Conservation (phyloP, 2,113 vertebrate species). For the Crotalus tigris region DNA sequence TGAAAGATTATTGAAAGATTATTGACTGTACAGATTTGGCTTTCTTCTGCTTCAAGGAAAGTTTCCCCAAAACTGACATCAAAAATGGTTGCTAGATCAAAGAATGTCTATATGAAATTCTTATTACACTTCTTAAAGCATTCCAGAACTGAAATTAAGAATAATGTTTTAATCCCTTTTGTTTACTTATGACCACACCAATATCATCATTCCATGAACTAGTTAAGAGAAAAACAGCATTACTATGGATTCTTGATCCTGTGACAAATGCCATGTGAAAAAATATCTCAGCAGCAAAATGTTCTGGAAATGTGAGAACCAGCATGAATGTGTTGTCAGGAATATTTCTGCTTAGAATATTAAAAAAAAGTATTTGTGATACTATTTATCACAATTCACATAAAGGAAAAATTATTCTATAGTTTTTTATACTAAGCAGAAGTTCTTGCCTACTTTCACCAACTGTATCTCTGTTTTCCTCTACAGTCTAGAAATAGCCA, state of each 20-base stretch:
- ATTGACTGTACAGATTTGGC: neutral
- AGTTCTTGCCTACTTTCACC: neutral
- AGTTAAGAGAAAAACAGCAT: neutral
- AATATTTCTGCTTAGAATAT: neutral
- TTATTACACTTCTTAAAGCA: neutral
- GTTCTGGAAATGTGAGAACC: conserved; percentile 6
- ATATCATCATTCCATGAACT: neutral
- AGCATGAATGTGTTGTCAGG: neutral
- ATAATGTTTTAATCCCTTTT: neutral
- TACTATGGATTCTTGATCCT: neutral
- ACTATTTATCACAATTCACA: neutral
- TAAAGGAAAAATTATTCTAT: neutral
- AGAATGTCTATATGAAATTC: neutral
- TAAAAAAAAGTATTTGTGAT: neutral
- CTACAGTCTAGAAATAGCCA: neutral
- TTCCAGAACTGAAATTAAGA: neutral
- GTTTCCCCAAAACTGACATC: neutral
- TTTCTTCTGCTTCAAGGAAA: neutral
- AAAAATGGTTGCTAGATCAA: neutral
- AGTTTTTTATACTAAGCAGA: neutral
- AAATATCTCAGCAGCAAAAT: neutral
- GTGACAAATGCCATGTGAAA: neutral
- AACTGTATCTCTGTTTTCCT: neutral
- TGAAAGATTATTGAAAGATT: neutral
- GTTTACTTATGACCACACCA: neutral